phyloP scores from a whole-genome alignment of 2,888 invertebrate species.

The Mystacides longicornis region DNA sequence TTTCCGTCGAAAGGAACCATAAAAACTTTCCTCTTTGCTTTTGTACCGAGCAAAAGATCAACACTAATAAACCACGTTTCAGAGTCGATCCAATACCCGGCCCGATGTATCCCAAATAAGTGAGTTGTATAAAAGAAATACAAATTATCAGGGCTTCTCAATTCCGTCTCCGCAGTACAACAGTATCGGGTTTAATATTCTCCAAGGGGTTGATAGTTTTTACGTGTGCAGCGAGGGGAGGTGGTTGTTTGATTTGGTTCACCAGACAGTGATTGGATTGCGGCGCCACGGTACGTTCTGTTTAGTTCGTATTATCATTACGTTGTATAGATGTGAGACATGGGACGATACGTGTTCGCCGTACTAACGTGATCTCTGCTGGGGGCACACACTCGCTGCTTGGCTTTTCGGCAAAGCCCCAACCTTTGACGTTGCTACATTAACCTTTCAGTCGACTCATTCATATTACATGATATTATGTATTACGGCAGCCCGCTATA shows the following conservation, averaged over 20 bases:
- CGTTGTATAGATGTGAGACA: not conserved
- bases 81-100: not conserved
- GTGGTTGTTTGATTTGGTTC: conserved; percentile 23
- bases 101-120: not conserved
- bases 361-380: too few relatives aligned
- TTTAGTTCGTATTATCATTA: not conserved
- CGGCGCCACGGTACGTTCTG: conserved; percentile 20
- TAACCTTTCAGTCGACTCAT: too few relatives aligned
- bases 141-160: not conserved
- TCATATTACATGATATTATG: too few relatives aligned
- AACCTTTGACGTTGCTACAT: too few relatives aligned
- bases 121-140: not conserved
- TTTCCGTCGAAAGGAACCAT: not conserved
- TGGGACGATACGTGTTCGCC: too few relatives aligned
- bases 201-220: conserved; percentile 10
- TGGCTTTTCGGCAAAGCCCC: too few relatives aligned
- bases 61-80: not conserved
- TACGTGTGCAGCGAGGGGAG: conserved; percentile 9
- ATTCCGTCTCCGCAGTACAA: not conserved
- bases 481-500: too few relatives aligned
- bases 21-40: not conserved
- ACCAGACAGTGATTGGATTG: conserved; percentile 25
- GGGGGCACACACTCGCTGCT: too few relatives aligned
- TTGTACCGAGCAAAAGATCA: not conserved
- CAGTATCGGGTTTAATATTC: conserved; percentile 1